A percentile compares a stretch with the other conserved stretches of the same genome.
Evolutionary conservation across 2,797 vertebrate species (phyloP).

Genomic region (Sebastes diaconus): DNA sequence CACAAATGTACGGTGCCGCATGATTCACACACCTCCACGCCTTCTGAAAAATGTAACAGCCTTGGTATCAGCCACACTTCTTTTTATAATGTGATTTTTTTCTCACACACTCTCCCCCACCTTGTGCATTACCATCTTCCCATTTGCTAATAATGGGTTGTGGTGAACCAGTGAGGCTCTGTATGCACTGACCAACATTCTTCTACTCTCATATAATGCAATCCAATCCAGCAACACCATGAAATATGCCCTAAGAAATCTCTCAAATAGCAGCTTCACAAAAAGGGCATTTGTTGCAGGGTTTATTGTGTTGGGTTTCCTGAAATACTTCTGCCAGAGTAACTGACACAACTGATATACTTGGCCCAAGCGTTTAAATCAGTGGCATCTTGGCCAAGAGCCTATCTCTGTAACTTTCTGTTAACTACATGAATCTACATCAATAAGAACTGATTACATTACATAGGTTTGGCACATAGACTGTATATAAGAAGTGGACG

Average conservation of each 20-base stretch:
- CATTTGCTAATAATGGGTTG: neutral
- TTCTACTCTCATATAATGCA: neutral
- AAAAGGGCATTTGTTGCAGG: neutral
- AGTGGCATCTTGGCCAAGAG: neutral
- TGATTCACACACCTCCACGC: slow-evolving; percentile 16
- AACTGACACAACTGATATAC: too few species aligned
- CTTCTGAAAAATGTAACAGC: neutral
- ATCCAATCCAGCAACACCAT: neutral
- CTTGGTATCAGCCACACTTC: slow-evolving; percentile 3
- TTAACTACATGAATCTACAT: neutral
- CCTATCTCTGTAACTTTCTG: neutral
- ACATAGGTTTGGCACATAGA: neutral
- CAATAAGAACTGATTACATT: neutral
- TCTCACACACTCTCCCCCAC: neutral
- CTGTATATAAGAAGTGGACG: too few species aligned
- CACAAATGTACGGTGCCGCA: neutral
- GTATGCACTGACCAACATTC: neutral
- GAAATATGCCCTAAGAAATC: neutral
- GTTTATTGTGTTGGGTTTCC: neutral
- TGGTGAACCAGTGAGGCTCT: neutral
- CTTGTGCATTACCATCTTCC: neutral
- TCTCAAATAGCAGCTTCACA: neutral
- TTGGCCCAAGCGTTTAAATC: neutral
- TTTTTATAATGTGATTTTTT: slow-evolving; percentile 22
- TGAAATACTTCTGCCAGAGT: too few species aligned